Conservation (phyloP, 2,888 invertebrate genomes). For the Caenorhabditis sp. region DNA sequence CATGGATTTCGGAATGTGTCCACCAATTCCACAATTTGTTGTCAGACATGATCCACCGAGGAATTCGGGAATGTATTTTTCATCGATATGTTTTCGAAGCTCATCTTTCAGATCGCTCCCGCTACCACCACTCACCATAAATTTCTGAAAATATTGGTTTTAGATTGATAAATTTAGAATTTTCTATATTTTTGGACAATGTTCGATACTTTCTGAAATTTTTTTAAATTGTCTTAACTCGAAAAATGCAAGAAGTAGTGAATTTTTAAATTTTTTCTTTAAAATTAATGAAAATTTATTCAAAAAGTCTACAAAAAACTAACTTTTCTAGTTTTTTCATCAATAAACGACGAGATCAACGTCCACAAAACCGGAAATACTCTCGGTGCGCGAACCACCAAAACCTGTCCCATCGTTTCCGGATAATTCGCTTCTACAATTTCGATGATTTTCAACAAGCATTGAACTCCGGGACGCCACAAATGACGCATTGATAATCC, state of each 20-base stretch:
- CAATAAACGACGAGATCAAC: constrained; percentile 90
- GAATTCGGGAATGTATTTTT: constrained; percentile 88
- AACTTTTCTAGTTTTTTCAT: constrained; percentile 83
- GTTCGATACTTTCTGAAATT: no score
- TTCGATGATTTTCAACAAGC: constrained; percentile 79
- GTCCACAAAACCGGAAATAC: constrained; percentile 96
- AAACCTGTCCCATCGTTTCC: constrained; percentile 76
- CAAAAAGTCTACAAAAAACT: neutral
- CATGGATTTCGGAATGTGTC: constrained; percentile 85
- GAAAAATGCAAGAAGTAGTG: no score
- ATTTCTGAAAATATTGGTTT: no score
- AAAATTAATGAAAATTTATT: neutral
- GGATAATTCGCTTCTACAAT: constrained; percentile 76
- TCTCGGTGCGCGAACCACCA: constrained; percentile 88
- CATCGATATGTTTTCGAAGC: constrained; percentile 84
- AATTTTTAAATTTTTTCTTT: no score
- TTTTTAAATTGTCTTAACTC: no score
- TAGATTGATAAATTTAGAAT: no score
- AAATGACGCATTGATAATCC: constrained; percentile 93
- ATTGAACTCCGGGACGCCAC: constrained; percentile 88
- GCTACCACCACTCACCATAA: constrained; percentile 79
- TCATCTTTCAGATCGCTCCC: constrained; percentile 77
- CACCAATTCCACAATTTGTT: constrained; percentile 77
- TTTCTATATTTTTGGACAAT: no score
- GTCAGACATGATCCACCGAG: constrained; percentile 78